These are phyloP conservation scores for Muntiacus reevesi DNA, from an alignment of 2,113 vertebrate species.

Conservation along the genomic window DNA sequence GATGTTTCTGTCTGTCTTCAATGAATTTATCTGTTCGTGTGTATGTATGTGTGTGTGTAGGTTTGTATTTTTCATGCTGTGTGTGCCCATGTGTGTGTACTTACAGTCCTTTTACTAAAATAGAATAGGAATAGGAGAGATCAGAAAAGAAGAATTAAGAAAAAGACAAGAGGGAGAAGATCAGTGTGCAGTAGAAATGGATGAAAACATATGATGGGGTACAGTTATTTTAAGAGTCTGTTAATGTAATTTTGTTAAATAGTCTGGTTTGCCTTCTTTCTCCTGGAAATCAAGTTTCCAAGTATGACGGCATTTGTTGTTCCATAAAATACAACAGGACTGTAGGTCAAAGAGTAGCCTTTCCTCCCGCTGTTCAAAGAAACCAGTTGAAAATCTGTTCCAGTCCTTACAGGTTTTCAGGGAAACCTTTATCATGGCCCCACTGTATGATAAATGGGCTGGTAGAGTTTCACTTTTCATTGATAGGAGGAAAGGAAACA, in stretches of 20 bases:
- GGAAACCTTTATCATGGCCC: background rate
- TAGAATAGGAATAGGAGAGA: background rate
- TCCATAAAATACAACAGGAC: background rate
- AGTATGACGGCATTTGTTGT: background rate
- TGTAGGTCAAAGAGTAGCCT: background rate
- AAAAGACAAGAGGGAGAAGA: background rate
- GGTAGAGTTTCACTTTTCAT: background rate
- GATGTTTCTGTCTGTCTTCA: background rate
- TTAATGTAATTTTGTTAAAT: background rate
- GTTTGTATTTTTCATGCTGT: background rate
- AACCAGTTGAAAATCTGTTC: background rate
- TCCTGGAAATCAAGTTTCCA: background rate
- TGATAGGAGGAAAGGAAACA: background rate
- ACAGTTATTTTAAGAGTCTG: background rate
- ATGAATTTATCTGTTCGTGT: background rate
- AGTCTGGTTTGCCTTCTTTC: background rate
- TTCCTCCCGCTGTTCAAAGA: background rate
- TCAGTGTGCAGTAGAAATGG: background rate
- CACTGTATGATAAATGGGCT: background rate
- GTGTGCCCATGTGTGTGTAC: background rate
- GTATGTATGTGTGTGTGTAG: accelerated
- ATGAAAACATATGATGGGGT: background rate
- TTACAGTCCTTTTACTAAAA: background rate
- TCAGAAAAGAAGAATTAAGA: background rate
- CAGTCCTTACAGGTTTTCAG: too few relatives aligned